Base-by-base conservation (phyloP, 1,140 invertebrate species). In the Panagrolaimus sp. region DNA sequence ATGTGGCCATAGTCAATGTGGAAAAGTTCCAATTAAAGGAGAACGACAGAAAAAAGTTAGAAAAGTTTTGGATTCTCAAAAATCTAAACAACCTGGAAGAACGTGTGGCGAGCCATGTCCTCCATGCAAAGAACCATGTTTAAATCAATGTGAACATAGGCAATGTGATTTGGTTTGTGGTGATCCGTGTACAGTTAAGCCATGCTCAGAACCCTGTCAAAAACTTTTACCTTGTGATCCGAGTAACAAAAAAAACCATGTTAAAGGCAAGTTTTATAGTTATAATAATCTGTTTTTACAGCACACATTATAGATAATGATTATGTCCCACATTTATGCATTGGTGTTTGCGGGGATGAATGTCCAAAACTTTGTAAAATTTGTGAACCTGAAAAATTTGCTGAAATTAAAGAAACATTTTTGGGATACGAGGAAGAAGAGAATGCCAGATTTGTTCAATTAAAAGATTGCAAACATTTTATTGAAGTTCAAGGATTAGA, bases 1-100 rank as follows among this genome's bases (percentile, higher is more conserved):
- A 7, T 68, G 66, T 48, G 66, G 62, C 1, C 66, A 68, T 27
- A 68, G 66, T 46, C 25, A 68, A 46, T 68, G 66, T 47, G 27
- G 66, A 1, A 20, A 62, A 65, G 66, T 57, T 20, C 27, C n/a
- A 11, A 42, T 27, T 27, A 9, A 11, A 16, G 65, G 51, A 3
- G 45, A 23, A 9, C 20, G 2, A 23, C 9, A 9, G 45, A 61
- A 66, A 13, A 48, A 48, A 25, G 11, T 66, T 42, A 8, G 65
- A 27, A 38, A 68, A 20, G 1, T 63, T 25, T 42, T n/a, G 16
- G 23, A n/a, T 31, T 3, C 23, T n/a, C 31, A 38, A 38, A 38
- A 38, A 38, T 38, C 31, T 4, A 38, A 38, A 38, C 31, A 38
- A 38, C 7, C 31, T 38, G 66, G 66, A n/a, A 64, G 66, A n/a